Base-by-base conservation (phyloP, 2,888 invertebrate genomes). In the Branchellion lobata region DNA sequence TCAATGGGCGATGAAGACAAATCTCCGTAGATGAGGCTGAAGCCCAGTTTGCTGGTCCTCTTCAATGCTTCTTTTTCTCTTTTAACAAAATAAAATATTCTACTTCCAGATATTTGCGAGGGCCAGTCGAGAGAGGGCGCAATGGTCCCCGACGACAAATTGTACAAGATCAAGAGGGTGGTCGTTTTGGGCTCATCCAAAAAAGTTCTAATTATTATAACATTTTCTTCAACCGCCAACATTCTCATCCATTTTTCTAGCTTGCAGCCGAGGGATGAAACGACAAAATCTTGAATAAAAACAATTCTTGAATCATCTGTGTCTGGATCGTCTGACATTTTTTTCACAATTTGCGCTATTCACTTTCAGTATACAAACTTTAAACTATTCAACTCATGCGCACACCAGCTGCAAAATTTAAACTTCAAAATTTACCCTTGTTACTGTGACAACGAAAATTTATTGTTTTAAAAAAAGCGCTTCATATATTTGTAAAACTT, bases 201-300 rank as follows among this genome's bases (percentile, higher is more conserved):
- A 83, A 85, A 88, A 78, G 87, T 87, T 82, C 86, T 82, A 53
- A 87, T 84, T 81, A 87, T 81, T 78, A 84, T 84, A 80, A 85
- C 86, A 78, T 84, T 86, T 81, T 88, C 88, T 80, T 88, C 88
- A 5, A 86, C 81, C 81, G 83, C 85, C 83, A 87, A 90, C 84
- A 95, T 91, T 81, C 95, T 91, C 83, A 91, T 90, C 94, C 95
- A 96, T 91, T 95, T 95, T 88, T 96, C 96, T 1, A 94, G 92
- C 87, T 96, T 96, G 76, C 95, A 87, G 88, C 94, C 94, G 78
- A 96, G 88, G 91, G 88, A 87, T 83, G 87, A 87, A 36, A 87
- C 82, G 29, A 87, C 86, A 85, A 88, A 94, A 65, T 92, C 92
- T 0, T 95, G 94, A 85, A 96, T 91, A 86, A 94, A 93, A 84